These are phyloP conservation scores for Lepus oiostolus DNA, from an alignment of 2,797 vertebrate genomes.

Conservation along the genomic window DNA sequence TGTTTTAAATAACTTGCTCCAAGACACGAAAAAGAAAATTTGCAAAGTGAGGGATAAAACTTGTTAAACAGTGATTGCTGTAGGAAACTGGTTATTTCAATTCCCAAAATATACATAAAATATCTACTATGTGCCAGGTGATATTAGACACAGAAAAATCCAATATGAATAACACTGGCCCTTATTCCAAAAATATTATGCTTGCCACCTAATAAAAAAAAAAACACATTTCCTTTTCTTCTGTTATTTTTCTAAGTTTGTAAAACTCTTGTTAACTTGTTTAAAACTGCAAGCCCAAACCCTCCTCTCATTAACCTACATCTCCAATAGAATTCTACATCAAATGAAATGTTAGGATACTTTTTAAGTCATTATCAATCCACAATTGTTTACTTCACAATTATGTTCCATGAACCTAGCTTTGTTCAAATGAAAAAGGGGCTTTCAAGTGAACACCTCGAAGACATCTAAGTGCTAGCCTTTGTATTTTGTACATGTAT, in stretches of 20 bases:
- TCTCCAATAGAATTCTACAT: constrained; percentile 16
- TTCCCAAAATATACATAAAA: background rate
- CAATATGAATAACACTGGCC: background rate
- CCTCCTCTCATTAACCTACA: background rate
- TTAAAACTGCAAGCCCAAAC: background rate
- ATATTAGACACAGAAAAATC: constrained; percentile 35
- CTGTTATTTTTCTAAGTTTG: constrained; percentile 38
- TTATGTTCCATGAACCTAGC: background rate
- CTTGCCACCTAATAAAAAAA: constrained; percentile 28
- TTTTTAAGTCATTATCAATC: background rate
- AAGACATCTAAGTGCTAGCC: background rate
- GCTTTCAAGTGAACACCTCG: background rate
- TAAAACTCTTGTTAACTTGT: background rate
- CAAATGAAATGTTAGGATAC: background rate
- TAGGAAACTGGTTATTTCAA: constrained; percentile 29
- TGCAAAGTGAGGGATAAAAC: constrained; percentile 35
- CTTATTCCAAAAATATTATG: constrained; percentile 14
- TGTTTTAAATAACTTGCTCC: constrained; percentile 13
- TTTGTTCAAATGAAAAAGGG: background rate
- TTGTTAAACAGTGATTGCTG: background rate
- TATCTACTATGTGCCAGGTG: background rate
- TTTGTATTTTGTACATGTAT: background rate
- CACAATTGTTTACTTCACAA: constrained; percentile 3
- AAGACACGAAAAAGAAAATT: constrained; percentile 19
- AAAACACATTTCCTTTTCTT: background rate